phyloP scores from a whole-genome alignment of 2,888 invertebrate species.

The Dryadula phaetusa region DNA sequence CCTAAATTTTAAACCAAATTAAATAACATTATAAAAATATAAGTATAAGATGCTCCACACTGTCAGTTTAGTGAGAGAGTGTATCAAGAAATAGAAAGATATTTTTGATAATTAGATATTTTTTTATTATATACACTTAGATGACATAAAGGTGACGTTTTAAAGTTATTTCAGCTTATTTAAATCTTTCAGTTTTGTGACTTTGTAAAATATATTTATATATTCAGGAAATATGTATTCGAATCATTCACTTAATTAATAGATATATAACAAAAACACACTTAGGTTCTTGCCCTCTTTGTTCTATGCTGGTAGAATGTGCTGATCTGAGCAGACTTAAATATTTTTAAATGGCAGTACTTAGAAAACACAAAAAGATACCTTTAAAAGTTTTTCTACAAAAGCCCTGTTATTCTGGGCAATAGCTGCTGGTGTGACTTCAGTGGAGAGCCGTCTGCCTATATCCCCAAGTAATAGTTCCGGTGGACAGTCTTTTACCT shows the following conservation, averaged over 20 bases:
- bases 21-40: conserved; percentile 24
- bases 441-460: conserved; percentile 84
- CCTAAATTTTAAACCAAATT: conserved; percentile 75
- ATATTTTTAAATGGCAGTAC: no score
- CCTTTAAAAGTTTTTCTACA: conserved; percentile 98
- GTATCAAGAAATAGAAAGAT: no score
- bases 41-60: no score
- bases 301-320: no score
- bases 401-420: conserved; percentile 99
- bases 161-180: neutral
- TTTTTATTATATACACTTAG: no score
- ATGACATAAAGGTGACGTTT: no score
- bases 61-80: no score
- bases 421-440: conserved; percentile 93
- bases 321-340: no score
- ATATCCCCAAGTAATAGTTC: conserved; percentile 78
- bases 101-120: no score
- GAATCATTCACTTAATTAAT: no score
- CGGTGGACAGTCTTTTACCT: conserved; percentile 85
- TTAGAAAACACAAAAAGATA: no score
- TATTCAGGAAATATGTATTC: neutral
- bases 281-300: neutral
- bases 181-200: neutral
- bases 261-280: neutral
- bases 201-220: neutral